phyloP scores from a whole-genome alignment of 2,888 invertebrate species.

The Synanthedon tipuliformis region DNA sequence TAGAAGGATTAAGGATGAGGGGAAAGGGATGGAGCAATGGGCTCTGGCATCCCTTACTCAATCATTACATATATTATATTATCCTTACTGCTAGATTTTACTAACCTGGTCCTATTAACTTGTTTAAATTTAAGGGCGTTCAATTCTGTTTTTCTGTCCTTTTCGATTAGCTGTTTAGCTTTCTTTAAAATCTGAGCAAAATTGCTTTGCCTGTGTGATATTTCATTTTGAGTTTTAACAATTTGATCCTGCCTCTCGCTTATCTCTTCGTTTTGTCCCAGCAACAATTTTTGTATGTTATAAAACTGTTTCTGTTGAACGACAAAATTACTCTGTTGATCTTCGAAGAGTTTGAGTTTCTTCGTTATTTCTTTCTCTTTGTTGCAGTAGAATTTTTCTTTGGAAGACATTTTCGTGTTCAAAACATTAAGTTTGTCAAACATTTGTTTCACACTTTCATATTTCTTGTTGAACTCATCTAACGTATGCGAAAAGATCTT shows the following conservation, averaged over 20 bases:
- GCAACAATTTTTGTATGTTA: constrained; percentile 45
- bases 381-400: constrained; percentile 26
- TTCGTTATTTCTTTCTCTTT: constrained; percentile 36
- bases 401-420: constrained; percentile 24
- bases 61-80: too few species aligned
- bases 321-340: constrained; percentile 50
- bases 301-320: constrained; percentile 51
- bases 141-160: too few species aligned
- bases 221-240: constrained; percentile 49
- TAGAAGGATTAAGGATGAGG: too few species aligned
- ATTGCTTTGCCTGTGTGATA: constrained; percentile 49
- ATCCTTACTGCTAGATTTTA: too few species aligned
- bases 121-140: too few species aligned
- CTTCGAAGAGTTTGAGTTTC: constrained; percentile 44
- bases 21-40: too few species aligned
- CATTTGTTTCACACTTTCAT: constrained; percentile 27
- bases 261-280: constrained; percentile 53
- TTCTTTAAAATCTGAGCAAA: constrained; percentile 51
- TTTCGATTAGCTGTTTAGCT: constrained; percentile 34
- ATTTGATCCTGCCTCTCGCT: constrained; percentile 45
- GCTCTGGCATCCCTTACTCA: too few species aligned
- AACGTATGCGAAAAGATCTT: constrained; percentile 27
- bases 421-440: constrained; percentile 31
- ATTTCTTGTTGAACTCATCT: constrained; percentile 43
- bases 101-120: too few species aligned